phyloP scores from a whole-genome alignment of 2,113 vertebrate species.

The Acrocephalus kingi region DNA sequence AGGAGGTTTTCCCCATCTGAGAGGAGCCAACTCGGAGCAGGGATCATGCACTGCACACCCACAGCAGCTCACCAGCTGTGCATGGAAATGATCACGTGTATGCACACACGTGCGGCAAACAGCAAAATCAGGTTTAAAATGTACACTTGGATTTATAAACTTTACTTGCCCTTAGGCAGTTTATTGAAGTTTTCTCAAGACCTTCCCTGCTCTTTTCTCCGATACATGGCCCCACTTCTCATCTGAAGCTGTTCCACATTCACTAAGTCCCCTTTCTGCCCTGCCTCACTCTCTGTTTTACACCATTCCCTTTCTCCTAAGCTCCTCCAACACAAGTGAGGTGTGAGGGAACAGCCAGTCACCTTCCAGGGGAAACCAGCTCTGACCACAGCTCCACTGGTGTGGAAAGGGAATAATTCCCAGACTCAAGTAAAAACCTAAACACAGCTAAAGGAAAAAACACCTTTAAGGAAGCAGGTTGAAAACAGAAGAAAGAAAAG shows the following conservation, averaged over 20 bases:
- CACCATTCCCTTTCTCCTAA: background rate
- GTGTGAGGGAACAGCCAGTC: background rate
- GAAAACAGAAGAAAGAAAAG: background rate
- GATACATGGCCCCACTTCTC: fast-evolving
- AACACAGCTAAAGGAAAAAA: background rate
- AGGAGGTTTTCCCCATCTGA: background rate
- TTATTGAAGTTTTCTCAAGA: background rate
- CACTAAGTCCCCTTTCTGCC: too few species aligned
- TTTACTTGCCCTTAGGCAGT: background rate
- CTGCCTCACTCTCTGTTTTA: background rate
- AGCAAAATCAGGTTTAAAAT: fast-evolving
- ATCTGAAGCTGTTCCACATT: background rate
- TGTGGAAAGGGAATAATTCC: background rate
- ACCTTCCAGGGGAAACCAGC: background rate
- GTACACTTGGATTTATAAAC: background rate
- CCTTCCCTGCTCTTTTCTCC: too few species aligned
- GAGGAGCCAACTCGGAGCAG: background rate
- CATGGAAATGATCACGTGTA: fast-evolving
- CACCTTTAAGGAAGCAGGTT: background rate
- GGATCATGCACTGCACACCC: background rate
- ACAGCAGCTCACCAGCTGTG: background rate
- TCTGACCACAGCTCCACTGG: background rate
- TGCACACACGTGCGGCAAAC: fast-evolving
- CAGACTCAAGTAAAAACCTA: background rate
- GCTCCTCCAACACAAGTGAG: background rate